Evolutionary conservation across 2,888 invertebrate genomes (phyloP), one percentile per base, ranked within the genome.

Genomic region (Apodemia hepburni): DNA sequence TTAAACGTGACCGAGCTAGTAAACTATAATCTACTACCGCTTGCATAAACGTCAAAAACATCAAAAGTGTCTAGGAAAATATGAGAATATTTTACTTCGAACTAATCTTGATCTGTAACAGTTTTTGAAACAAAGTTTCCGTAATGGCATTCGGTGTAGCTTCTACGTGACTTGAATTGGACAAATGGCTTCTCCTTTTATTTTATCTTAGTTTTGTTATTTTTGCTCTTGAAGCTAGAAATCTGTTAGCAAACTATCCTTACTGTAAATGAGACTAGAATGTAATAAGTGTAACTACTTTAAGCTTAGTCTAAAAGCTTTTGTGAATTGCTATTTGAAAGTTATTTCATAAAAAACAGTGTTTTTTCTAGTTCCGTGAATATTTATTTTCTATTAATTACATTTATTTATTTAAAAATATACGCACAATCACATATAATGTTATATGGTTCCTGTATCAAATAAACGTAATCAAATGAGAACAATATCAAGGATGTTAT

Each of bases 81-180:
- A 51, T 54, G 22, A 54, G 18, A 27, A 11, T 27, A 18, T 54
- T 54, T 54, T 18, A 15, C 22, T 22, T 27, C 54, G 12, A 22
- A 22, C 27, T 54, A 54, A 54, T 54, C 54, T 54, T 54, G 27
- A 54, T 54, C 22, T 54, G 54, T 54, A 22, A 54, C 54, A 54
- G 54, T 54, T 54, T 54, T 54, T 54, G 54, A 27, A 54, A 54
- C 54, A 54, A 54, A 54, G 22, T 54, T 54, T 54, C 12, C 54
- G 54, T 54, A 54, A 54, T 54, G 54, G 54, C 54, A 22, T 54
- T 54, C 54, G 54, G 27, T 27, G 54, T 54, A 54, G 54, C 27
- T 54, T 54, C 54, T 54, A 54, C 54, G 54, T 54, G 54, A 54
- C 54, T 54, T 54, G 54, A 22, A 54, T 27, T 12, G 54, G 22